Conservation (phyloP, 2,797 vertebrate genomes). For the Natrix natrix region DNA sequence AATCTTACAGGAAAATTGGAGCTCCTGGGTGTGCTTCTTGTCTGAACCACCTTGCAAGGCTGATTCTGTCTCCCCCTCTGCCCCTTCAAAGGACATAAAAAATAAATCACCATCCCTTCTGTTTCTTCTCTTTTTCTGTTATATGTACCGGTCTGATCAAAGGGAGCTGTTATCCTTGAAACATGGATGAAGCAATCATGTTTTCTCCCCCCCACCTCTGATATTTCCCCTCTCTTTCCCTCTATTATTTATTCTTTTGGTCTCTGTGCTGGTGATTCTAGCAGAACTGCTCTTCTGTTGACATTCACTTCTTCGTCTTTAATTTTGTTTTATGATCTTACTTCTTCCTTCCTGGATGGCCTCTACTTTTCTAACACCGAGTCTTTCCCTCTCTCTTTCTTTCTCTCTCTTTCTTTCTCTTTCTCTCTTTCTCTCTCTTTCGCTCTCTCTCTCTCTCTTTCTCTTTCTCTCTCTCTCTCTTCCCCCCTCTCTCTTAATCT, state of each 20-base stretch:
- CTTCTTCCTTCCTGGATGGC: background rate
- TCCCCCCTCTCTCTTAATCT: too few relatives aligned
- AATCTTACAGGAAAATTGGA: background rate
- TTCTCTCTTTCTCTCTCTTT: too few relatives aligned
- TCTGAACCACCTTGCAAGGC: background rate
- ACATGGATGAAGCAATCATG: constrained; percentile 15
- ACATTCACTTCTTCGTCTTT: background rate
- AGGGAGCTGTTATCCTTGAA: background rate
- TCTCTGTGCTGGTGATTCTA: background rate
- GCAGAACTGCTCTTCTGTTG: background rate
- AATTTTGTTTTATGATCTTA: background rate
- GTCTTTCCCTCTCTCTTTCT: background rate
- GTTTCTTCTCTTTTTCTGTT: background rate
- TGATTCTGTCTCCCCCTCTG: background rate
- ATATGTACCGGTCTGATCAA: background rate
- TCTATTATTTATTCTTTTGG: constrained; percentile 14
- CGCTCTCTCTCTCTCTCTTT: too few relatives aligned
- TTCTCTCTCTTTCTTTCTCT: too few relatives aligned
- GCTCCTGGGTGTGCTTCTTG: background rate
- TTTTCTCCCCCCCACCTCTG: background rate
- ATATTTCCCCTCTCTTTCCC: background rate
- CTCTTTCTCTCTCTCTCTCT: too few relatives aligned
- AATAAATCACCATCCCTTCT: background rate
- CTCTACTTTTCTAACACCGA: background rate
- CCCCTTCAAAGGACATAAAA: background rate